Base-by-base conservation (phyloP, 1,140 invertebrate genomes). In the Teleopsis dalmanni region DNA sequence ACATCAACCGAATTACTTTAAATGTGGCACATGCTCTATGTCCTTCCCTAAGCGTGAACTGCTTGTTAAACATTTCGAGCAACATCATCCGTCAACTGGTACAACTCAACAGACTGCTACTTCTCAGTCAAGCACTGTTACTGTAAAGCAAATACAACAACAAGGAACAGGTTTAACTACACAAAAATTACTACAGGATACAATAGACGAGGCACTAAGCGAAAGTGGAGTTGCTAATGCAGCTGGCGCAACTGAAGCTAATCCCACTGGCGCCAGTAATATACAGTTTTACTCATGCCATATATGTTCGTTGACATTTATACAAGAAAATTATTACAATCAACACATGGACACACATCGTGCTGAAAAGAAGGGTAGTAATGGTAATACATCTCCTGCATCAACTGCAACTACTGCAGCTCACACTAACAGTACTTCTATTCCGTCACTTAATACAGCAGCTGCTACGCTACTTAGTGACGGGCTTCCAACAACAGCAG, bases 311-410 rank as follows among this genome's bases (percentile, higher is more conserved):
- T 27, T 71, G 31, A 71, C 69, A 6, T 71, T 71, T 42, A 62
- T 71, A 10, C 68, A 71, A 47, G 68, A 71, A 52, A 64, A 59
- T 1, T 68, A 71, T 49, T 71, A 71, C 49, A 67, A 67, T 52
- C 69, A 71, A 37, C 69, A 71, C 27, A 71, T 71, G 69, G 68
- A 71, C 36, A 62, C 65, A 3, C 69, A 71, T 49, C 60, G 63
- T 16, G 61, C 60, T 1, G 65, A 69, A 21, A 59, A 62, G 34
- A 65, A 68, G 55, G 46, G 37, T 14, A 47, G 47, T 16, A 27
- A 18, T 26, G 47, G 41, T 29, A 27, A 55, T 7, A 55, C 51
- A 9, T 52, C 55, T 33, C 47, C 52, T 22, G 48, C 60, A 19
- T 53, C 51, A 1, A 51, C 50, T 4, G 41, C 50, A 36, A 47